Conservation (phyloP, 2,113 vertebrate genomes). For the Eurypyga helias region DNA sequence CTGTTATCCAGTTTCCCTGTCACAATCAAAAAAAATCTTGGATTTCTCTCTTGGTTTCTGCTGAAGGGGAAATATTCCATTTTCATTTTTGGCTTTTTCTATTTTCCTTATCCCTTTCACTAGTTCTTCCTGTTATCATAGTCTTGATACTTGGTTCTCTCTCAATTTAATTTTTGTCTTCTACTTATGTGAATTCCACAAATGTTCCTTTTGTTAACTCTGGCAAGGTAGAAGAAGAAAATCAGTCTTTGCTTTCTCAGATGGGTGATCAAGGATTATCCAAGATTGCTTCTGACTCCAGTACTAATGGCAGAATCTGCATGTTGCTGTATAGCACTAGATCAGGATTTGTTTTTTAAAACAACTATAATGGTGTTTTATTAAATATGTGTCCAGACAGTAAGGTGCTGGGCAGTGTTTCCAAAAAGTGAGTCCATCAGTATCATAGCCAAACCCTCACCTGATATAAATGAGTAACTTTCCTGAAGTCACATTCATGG, state of each 20-base stretch:
- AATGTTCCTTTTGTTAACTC: background rate
- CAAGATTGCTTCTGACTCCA: background rate
- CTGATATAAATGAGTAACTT: background rate
- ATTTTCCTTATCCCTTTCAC: background rate
- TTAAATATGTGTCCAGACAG: background rate
- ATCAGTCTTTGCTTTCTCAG: background rate
- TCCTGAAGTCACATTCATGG: background rate
- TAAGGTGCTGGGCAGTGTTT: background rate
- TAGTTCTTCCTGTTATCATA: background rate
- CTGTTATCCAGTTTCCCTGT: background rate
- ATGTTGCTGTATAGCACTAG: background rate
- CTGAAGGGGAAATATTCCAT: background rate
- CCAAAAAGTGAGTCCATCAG: background rate
- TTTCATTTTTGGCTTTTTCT: background rate
- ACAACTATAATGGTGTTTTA: background rate
- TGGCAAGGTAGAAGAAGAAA: background rate
- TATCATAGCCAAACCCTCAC: background rate
- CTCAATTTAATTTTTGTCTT: background rate
- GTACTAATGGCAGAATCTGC: background rate
- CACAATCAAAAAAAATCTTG: background rate
- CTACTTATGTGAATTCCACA: background rate
- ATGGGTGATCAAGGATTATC: background rate
- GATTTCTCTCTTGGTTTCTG: background rate
- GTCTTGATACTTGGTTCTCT: background rate
- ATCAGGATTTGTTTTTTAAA: background rate